These are phyloP conservation scores for Zhengitettix transpicula DNA, from an alignment of 2,888 invertebrate species.

Conservation along the genomic window DNA sequence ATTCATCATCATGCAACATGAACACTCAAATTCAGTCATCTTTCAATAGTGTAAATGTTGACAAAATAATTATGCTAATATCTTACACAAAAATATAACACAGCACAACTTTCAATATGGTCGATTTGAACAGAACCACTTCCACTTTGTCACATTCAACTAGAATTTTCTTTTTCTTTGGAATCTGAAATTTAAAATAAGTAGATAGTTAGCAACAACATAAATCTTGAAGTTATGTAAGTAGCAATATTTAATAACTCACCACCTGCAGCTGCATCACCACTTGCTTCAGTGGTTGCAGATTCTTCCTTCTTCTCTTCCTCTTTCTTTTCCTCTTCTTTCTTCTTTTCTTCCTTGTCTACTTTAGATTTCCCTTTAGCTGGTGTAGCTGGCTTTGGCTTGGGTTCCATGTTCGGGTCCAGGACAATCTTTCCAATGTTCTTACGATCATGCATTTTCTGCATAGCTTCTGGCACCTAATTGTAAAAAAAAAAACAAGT, in stretches of 20 bases:
- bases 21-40: slow-evolving; percentile 3
- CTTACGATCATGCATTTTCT: slow-evolving; percentile 81
- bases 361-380: slow-evolving; percentile 51
- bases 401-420: slow-evolving; percentile 63
- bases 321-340: slow-evolving; percentile 34
- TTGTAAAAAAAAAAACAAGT: not conserved
- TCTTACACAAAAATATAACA: slow-evolving; percentile 16
- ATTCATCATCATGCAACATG: not conserved
- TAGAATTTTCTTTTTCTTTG: slow-evolving; percentile 12
- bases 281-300: slow-evolving; percentile 3
- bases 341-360: slow-evolving; percentile 40
- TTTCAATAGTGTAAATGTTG: slow-evolving; percentile 10
- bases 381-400: slow-evolving; percentile 62
- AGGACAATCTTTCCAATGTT: slow-evolving; percentile 78
- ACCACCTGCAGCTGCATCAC: slow-evolving; percentile 3
- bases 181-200: slow-evolving; percentile 9
- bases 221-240: not conserved
- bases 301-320: slow-evolving; percentile 45
- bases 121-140: slow-evolving; percentile 12
- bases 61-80: slow-evolving; percentile 14
- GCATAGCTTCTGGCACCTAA: slow-evolving; percentile 76
- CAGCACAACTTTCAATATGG: slow-evolving; percentile 14
- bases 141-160: slow-evolving; percentile 10
- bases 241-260: not conserved
- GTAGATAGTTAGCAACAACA: not conserved